Evolutionary conservation across 2,888 invertebrate genomes (phyloP), one percentile per base, ranked within the genome.

Genomic region (Leucophenga maculata): DNA sequence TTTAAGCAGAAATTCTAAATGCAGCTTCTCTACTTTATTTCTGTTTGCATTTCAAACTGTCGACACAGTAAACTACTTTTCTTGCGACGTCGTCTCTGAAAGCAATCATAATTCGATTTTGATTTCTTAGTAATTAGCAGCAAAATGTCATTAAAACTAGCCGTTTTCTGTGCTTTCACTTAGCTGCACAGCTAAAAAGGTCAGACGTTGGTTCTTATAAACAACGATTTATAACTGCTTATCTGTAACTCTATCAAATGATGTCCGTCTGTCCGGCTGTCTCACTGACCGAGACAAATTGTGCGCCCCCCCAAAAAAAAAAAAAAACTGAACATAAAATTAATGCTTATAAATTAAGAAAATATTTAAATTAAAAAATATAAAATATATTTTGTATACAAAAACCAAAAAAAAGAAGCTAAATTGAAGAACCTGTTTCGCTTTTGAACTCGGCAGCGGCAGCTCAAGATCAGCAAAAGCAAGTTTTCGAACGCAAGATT

Each of bases 281-380:
- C 22, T 59, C 4, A 16, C 22, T 64, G 48, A 48, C 16, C 46
- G 32, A 64, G 46, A 64, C 62, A 64, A 64, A 64, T 64, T 64
- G 62, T 64, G 46, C 48, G 48, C 62, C 18, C 48, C 20, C 62
- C 46, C n/a, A n/a, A n/a, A n/a, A n/a, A n/a, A n/a, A n/a, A n/a
- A n/a, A 18, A 26, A 46, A 31, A 32, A 32, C 31, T 32, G 14
- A 59, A 22, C 55, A 26, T 55, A 26, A 59, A 59, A 59, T 59
- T 64, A 64, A 64, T 64, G 46, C n/a, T 64, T 64, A 46, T 64
- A 64, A 64, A 64, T 64, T 64, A 32, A 48, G 46, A 48, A 46
- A 64, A 64, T 64, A 64, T 64, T 64, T 64, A 32, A 64, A 64
- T 59, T 32, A 20, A 46, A 52, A 32, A 64, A 64, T 59, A 16